A percentile compares a stretch with the other conserved stretches of the same genome.
These are phyloP conservation scores for Pocillopora meandrina DNA, from an alignment of 92 coral and sea anemone genomes.

Conservation along the genomic window DNA sequence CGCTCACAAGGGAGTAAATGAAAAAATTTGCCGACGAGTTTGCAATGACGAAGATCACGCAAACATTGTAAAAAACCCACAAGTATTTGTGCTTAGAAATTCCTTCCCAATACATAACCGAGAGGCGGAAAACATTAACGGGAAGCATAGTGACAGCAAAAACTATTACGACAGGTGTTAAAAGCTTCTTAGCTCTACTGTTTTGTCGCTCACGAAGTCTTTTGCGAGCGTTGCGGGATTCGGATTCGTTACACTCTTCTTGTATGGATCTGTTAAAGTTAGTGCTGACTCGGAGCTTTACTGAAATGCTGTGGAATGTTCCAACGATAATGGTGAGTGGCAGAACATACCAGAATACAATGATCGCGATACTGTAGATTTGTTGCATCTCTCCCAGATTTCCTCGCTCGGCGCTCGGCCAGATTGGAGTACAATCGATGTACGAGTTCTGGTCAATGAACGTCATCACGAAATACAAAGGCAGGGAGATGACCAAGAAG, in stretches of 20 bases:
- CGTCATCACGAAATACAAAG: conserved; percentile 62
- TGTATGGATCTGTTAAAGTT: conserved; percentile 54
- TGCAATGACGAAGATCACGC: conserved; percentile 49
- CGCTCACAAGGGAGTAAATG: conserved; percentile 67
- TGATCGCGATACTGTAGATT: conserved; percentile 49
- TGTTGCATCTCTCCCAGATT: conserved; percentile 40
- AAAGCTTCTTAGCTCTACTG: conserved; percentile 58
- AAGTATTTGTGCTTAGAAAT: conserved; percentile 32
- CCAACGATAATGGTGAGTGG: conserved; percentile 56
- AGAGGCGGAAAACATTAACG: conserved; percentile 49
- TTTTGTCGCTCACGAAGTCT: conserved; percentile 44
- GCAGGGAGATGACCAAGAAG: conserved; percentile 56
- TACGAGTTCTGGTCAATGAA: conserved; percentile 34
- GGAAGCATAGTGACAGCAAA: conserved; percentile 69
- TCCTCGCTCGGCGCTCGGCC: conserved; percentile 58
- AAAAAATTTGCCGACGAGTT: conserved; percentile 67
- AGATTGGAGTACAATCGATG: conserved; percentile 55
- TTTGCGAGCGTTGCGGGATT: not conserved
- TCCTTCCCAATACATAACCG: conserved; percentile 39
- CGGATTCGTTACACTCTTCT: conserved; percentile 1
- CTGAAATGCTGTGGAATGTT: conserved; percentile 54
- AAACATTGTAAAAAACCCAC: conserved; percentile 57
- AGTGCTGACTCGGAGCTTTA: conserved; percentile 48
- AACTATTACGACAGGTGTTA: conserved; percentile 63
- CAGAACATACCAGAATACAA: conserved; percentile 65